phyloP scores from a whole-genome alignment of 2,888 invertebrate species.

The Xanthia togata region DNA sequence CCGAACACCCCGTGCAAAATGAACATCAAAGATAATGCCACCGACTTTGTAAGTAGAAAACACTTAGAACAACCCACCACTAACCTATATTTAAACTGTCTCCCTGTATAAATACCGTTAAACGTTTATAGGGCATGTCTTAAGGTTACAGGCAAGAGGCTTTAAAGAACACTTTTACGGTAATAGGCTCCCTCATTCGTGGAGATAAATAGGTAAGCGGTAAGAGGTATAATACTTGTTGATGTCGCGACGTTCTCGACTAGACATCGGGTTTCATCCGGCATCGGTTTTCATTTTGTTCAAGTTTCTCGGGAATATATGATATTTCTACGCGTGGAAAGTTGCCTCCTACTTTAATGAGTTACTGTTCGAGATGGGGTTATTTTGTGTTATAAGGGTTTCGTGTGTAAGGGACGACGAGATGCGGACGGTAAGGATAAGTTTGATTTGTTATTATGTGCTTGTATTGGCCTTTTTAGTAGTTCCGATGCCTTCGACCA shows the following conservation, averaged over 20 bases:
- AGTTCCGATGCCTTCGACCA: neutral
- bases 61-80: slow-evolving; percentile 19
- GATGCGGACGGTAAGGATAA: neutral
- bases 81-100: slow-evolving; percentile 32
- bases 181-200: slow-evolving; percentile 33
- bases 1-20: neutral
- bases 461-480: neutral
- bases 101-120: slow-evolving; percentile 35
- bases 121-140: slow-evolving; percentile 42
- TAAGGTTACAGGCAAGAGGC: slow-evolving; percentile 18
- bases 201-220: slow-evolving; percentile 20
- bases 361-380: slow-evolving; percentile 16
- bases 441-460: slow-evolving; percentile 10
- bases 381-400: slow-evolving; percentile 21
- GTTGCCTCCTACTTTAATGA: slow-evolving; percentile 27
- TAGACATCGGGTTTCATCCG: slow-evolving; percentile 41
- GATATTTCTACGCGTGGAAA: slow-evolving; percentile 42
- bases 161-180: slow-evolving; percentile 44
- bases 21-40: slow-evolving; percentile 22
- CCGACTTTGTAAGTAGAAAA: slow-evolving; percentile 3
- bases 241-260: slow-evolving; percentile 21
- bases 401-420: slow-evolving; percentile 14
- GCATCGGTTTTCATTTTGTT: slow-evolving; percentile 41
- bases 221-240: slow-evolving; percentile 42
- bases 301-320: slow-evolving; percentile 39